Conservation (phyloP, 2,797 vertebrate species). For the Sebastolobus alascanus region DNA sequence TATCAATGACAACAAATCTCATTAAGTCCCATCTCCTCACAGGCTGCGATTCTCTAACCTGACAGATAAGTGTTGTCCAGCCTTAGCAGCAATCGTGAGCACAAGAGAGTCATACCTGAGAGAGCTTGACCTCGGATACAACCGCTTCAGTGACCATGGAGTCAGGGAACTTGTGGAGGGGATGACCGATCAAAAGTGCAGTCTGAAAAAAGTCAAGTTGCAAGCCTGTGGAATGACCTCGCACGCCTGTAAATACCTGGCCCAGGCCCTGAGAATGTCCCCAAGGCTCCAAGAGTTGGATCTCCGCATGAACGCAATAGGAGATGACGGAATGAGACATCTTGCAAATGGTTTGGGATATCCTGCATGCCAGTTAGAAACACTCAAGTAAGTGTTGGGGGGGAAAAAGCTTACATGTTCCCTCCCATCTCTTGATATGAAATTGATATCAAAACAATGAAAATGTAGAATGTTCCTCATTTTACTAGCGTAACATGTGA, state of each 20-base stretch:
- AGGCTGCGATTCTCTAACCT: constrained; percentile 71
- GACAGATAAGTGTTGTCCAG: constrained; percentile 60
- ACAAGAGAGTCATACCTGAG: constrained; percentile 40
- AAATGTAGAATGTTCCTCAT: background rate
- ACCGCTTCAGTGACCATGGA: constrained; percentile 56
- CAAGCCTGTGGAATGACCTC: constrained; percentile 44
- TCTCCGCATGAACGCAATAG: constrained; percentile 56
- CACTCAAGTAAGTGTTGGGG: constrained; percentile 48
- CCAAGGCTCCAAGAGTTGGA: constrained; percentile 56
- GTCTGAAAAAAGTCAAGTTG: constrained; percentile 52
- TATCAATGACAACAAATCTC: background rate
- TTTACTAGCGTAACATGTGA: background rate
- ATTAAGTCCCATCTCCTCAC: background rate
- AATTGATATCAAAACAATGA: background rate
- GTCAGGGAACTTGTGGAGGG: constrained; percentile 42
- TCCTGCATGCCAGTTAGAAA: constrained; percentile 34
- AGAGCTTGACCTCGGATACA: constrained; percentile 69
- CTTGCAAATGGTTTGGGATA: constrained; percentile 42
- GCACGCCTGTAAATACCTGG: constrained; percentile 37
- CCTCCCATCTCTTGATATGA: background rate
- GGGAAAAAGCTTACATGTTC: background rate
- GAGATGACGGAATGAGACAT: constrained; percentile 39
- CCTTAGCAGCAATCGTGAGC: constrained; percentile 43
- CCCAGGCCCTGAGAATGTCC: background rate
- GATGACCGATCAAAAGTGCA: constrained; percentile 35